Evolutionary conservation across 92 coral and sea anemone genomes (phyloP), one percentile per base, ranked within the genome.

Genomic region (Epizoanthus illoricatus): DNA sequence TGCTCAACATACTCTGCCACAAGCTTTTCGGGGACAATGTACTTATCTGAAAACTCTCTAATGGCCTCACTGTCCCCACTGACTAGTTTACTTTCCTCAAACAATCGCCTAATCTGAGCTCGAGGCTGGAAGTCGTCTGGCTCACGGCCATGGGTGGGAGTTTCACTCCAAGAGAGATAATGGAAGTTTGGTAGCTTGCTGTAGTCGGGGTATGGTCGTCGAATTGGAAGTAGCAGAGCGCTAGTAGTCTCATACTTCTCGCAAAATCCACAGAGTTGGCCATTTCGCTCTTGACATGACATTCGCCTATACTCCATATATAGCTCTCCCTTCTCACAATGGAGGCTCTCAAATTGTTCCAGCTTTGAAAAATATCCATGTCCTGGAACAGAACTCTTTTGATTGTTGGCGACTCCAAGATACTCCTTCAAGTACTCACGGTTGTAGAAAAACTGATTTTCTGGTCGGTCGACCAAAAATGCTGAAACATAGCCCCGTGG

Each of bases 301-400:
- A 59, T 81, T 86, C 75, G 65, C 49, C 82, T 60, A 69, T 81
- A 81, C 76, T 81, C 86, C 52, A 74, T 75, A 58, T 75, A 87
- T 18, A 74, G 84, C 56, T 87, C 86, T 74, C 82, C 86, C 73
- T 81, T 81, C 65, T 86, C 89, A 65, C 86, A 81, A 75, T 87
- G 89, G 75, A 58, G 60, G 39, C 69, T 74, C 65, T 86, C 76
- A 73, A 86, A 86, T 73, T 58, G 65, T 66, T 68, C 79, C 56
- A 65, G 65, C 63, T 79, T 85, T 36, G 89, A 57, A 70, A 85
- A 85, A 75, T 87, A 87, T 76, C 90, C 57, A 54, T 65, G 39
- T 69, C 88, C 81, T 54, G 87, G 84, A 58, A 87, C 71, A 40
- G 87, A 75, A 83, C 39, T 59, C 67, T 83, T 87, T 73, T 74